Conservation (phyloP, 2,888 invertebrate species). For the Camponotus fellah region DNA sequence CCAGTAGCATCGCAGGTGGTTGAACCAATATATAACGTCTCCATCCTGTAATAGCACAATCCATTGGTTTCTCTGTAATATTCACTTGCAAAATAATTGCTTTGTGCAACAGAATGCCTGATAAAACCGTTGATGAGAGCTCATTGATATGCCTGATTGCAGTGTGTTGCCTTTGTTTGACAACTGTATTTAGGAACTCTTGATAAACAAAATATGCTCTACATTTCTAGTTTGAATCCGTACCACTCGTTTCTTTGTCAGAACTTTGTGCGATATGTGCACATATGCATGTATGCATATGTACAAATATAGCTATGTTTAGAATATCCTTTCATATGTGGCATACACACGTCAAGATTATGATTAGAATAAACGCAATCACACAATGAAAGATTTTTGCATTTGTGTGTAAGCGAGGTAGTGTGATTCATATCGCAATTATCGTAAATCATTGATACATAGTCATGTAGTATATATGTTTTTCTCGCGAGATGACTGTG, state of each 20-base stretch:
- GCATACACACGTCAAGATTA: not conserved
- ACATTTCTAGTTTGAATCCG: not conserved
- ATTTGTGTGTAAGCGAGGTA: not conserved
- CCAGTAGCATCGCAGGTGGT: slow-evolving; percentile 75
- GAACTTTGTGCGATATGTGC: not conserved
- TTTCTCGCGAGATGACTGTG: not conserved
- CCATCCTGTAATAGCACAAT: slow-evolving; percentile 67
- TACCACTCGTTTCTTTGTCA: slow-evolving; percentile 1
- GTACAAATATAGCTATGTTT: not conserved
- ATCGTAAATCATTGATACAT: not conserved
- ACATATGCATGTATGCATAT: not conserved
- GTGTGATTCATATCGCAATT: not conserved
- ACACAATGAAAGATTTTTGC: not conserved
- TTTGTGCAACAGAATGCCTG: not conserved
- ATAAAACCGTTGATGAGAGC: not conserved
- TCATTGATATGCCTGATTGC: not conserved
- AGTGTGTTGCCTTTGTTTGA: not conserved
- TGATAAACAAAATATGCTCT: not conserved
- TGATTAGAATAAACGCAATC: not conserved
- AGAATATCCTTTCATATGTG: not conserved
- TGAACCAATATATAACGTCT: slow-evolving; percentile 74
- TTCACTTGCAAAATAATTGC: not conserved
- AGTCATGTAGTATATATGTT: too few species aligned
- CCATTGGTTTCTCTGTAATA: slow-evolving; percentile 53
- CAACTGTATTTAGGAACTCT: not conserved